Conservation (phyloP, 2,888 invertebrate genomes). For the Poecilobothrus nobilitatus region DNA sequence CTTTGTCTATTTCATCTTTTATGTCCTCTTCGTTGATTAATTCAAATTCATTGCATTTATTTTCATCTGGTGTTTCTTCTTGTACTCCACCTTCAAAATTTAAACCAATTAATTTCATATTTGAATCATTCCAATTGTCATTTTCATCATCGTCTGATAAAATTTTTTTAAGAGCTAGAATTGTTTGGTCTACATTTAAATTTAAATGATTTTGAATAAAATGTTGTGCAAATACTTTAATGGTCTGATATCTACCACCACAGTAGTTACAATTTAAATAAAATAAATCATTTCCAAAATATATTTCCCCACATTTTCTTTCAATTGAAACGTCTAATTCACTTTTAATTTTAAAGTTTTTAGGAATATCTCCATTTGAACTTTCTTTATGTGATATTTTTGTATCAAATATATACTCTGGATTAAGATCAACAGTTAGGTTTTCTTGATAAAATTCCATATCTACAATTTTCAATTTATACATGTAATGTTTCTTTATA, state of each 20-base stretch:
- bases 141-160: neutral
- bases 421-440: no score
- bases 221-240: neutral
- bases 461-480: no score
- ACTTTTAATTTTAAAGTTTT: neutral
- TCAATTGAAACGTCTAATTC: neutral
- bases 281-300: neutral
- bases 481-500: no score
- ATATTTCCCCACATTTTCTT: neutral
- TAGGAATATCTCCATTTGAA: no score
- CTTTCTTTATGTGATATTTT: no score
- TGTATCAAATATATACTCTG: no score
- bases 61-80: neutral
- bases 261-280: neutral
- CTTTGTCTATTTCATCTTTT: no score
- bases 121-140: neutral
- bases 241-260: neutral
- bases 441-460: no score
- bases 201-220: neutral
- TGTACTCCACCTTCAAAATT: neutral
- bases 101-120: neutral
- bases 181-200: neutral
- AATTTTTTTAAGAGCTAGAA: neutral
- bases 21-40: neutral
- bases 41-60: neutral